phyloP scores from a whole-genome alignment of 1,140 invertebrate species.

The Magallana ariakensis region DNA sequence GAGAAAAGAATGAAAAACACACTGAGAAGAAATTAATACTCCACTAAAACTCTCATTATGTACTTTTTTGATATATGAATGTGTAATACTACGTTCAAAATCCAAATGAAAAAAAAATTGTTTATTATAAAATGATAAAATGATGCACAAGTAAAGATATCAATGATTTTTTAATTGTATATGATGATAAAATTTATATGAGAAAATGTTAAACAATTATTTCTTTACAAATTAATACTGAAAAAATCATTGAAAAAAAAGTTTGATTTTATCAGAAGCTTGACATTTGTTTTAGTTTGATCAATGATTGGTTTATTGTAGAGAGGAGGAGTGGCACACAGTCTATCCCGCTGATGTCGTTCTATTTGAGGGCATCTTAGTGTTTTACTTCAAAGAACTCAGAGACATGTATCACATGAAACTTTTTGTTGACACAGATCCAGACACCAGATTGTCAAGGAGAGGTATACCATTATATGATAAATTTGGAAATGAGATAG shows the following conservation, averaged over 20 bases:
- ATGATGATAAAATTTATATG: background rate
- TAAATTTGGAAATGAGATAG: no score
- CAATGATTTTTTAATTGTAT: no score
- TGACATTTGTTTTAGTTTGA: background rate
- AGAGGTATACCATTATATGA: slow-evolving; percentile 85
- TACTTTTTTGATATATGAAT: no score
- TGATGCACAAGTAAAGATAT: no score
- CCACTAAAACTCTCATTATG: no score
- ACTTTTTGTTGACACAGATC: slow-evolving; percentile 99
- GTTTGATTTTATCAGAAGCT: no score
- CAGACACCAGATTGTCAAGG: slow-evolving; percentile 95
- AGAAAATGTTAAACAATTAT: background rate
- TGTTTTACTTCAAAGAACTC: slow-evolving; percentile 98
- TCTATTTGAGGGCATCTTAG: slow-evolving; percentile 97
- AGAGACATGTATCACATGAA: slow-evolving; percentile 99
- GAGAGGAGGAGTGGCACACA: slow-evolving; percentile 75
- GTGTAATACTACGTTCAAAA: no score
- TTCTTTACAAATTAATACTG: background rate
- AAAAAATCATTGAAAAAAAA: background rate
- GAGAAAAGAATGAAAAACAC: background rate
- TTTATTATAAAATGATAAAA: no score
- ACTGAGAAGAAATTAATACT: no score
- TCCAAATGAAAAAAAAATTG: no score
- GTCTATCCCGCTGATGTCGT: slow-evolving; percentile 99
- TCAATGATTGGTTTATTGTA: background rate